Evolutionary conservation across 2,888 invertebrate species (phyloP).

Genomic region (Enoplolaimus lenunculus): DNA sequence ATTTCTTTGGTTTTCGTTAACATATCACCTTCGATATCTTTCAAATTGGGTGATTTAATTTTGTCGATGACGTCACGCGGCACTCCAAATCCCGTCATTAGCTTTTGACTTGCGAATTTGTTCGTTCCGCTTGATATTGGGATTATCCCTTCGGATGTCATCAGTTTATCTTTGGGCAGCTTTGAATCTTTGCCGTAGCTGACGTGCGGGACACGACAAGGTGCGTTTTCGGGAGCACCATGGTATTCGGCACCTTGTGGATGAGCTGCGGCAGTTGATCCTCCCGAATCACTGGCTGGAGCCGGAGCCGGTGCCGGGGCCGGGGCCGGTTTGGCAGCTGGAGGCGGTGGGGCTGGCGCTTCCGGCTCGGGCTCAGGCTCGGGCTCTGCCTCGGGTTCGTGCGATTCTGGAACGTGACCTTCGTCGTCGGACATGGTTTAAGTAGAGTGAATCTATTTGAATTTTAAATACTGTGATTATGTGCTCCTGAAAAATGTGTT

Average conservation of each 20-base stretch:
- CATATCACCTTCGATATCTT: slow-evolving; percentile 37
- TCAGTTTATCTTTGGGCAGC: slow-evolving; percentile 12
- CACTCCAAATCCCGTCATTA: slow-evolving; percentile 36
- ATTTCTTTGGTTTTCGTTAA: slow-evolving; percentile 35
- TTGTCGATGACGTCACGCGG: slow-evolving; percentile 41
- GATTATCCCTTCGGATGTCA: slow-evolving; percentile 12
- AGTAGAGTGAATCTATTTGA: too few species aligned
- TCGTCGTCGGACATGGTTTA: too few species aligned
- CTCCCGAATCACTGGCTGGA: too few species aligned
- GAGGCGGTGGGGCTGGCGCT: too few species aligned
- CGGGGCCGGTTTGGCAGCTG: too few species aligned
- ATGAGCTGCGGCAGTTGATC: neutral
- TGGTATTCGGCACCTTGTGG: neutral
- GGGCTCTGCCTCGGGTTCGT: too few species aligned
- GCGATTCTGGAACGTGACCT: too few species aligned
- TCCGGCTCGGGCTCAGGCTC: too few species aligned
- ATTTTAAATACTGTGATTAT: too few species aligned
- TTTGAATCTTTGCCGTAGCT: neutral
- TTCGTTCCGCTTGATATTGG: slow-evolving; percentile 39
- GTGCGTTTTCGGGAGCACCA: neutral
- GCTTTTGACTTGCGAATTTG: slow-evolving; percentile 40
- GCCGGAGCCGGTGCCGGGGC: too few species aligned
- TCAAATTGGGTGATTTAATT: slow-evolving; percentile 34
- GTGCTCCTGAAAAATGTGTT: too few species aligned
- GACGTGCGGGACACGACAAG: neutral